Base-by-base conservation (phyloP, 2,113 vertebrate genomes). In the Paracanthobrama guichenoti region DNA sequence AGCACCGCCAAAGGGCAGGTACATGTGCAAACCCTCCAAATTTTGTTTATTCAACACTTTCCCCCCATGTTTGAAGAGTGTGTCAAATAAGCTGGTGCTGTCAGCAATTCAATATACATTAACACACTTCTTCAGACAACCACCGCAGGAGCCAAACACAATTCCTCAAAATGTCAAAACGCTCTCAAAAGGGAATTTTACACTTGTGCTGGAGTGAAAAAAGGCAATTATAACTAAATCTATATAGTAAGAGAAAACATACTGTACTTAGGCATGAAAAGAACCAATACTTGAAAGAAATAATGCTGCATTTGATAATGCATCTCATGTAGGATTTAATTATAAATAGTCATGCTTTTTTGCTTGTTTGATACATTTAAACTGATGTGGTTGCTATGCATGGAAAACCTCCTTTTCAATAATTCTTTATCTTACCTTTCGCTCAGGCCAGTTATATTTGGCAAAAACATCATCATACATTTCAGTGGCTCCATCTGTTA, bases 381-480 rank as follows among this genome's bases (percentile, higher is more conserved):
- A 46, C 42, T 46, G 39, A 72, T 24, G 69, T 14, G n/a, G 0
- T 72, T 67, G 64, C 18, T 71, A 14, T 44, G 39, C 11, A 6
- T 22, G 5, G 11, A 44, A n/a, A 44, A 44, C 10, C 67, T n/a
- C 4, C 67, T 71, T 42, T 60, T 44, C 44, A 5, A 71, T 74
- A 12, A 74, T 26, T 26, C 2, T 26, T 20, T 53, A 28, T n/a
- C 24, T 42, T 77, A 98, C 98, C 95, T 98, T 99, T 86, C 97
- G 94, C 62, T 99, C 96, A 0, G 98, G 98, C 97, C 97, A 98
- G 1, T 99, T 99, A 89, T 96, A 96, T 89, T 97, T 98, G 16
- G 95, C 96, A 92, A 99, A 99, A 90, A 98, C 96, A 0, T 96
- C 94, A 2, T 99, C 97, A 0, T 98, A 97, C 75, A 97, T 99